Conservation (phyloP, 2,888 invertebrate genomes). For the Cataglyphis cursor region DNA sequence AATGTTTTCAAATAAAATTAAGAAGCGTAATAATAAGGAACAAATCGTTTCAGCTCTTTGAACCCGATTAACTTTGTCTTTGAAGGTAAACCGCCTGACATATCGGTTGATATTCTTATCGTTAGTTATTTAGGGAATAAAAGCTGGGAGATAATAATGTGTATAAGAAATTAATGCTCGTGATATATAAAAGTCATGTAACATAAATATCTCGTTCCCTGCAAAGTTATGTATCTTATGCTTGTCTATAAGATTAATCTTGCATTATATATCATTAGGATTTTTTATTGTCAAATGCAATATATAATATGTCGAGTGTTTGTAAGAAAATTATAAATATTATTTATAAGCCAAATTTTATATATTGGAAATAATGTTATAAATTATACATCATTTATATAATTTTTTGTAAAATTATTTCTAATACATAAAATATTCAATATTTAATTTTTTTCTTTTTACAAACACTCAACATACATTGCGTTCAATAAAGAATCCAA, state of each 20-base stretch:
- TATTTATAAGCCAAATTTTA: neutral
- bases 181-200: conserved; percentile 25
- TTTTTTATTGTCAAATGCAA: neutral
- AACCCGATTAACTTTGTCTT: neutral
- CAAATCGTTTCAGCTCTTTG: neutral
- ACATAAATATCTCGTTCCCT: conserved; percentile 22
- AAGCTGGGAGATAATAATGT: conserved; percentile 30
- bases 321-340: neutral
- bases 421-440: neutral
- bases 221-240: neutral
- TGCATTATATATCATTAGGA: neutral
- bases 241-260: conserved; percentile 13
- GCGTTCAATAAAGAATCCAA: neutral
- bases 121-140: conserved; percentile 42
- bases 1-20: conserved; percentile 5
- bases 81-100: neutral
- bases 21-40: neutral
- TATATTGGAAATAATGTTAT: neutral
- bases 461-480: neutral
- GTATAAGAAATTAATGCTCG: conserved; percentile 20
- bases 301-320: neutral
- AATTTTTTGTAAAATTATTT: neutral
- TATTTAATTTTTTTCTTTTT: too few relatives aligned
- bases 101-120: conserved; percentile 18
- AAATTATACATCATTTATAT: neutral